Conservation (phyloP, 2,888 invertebrate species). For the Myopa tessellatipennis region DNA sequence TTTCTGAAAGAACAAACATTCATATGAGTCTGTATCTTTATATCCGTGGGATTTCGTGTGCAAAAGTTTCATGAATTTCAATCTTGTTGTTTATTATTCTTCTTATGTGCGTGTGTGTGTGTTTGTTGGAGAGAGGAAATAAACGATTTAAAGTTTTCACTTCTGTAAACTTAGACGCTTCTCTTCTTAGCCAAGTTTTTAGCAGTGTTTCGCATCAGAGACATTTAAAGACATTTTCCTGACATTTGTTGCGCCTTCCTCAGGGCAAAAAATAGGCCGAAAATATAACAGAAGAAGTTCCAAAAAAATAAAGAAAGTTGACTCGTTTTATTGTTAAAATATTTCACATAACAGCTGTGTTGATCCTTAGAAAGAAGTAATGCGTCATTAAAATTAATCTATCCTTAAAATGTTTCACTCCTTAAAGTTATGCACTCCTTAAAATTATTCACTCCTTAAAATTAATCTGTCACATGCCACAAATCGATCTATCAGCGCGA, state of each 20-base stretch:
- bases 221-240: slow-evolving; percentile 21
- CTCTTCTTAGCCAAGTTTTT: background rate
- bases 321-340: no score
- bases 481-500: no score
- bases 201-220: background rate
- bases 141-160: slow-evolving; percentile 21
- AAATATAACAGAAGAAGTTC: no score
- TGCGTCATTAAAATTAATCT: no score
- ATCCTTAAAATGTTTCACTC: no score
- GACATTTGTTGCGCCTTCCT: slow-evolving; percentile 12
- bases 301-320: no score
- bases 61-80: slow-evolving; percentile 6
- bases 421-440: no score
- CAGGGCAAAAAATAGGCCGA: background rate
- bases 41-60: slow-evolving; percentile 24
- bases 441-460: no score
- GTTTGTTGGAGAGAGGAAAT: slow-evolving; percentile 8
- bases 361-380: no score
- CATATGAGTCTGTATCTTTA: slow-evolving; percentile 21
- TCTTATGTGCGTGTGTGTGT: background rate
- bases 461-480: no score
- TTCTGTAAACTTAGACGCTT: slow-evolving; percentile 13
- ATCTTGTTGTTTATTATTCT: slow-evolving; percentile 3
- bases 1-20: background rate
- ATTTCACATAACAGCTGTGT: no score